Percentiles rank a stretch among this genome's conserved stretches.
Conservation (phyloP, 2,113 vertebrate species). For the Procavia capensis region DNA sequence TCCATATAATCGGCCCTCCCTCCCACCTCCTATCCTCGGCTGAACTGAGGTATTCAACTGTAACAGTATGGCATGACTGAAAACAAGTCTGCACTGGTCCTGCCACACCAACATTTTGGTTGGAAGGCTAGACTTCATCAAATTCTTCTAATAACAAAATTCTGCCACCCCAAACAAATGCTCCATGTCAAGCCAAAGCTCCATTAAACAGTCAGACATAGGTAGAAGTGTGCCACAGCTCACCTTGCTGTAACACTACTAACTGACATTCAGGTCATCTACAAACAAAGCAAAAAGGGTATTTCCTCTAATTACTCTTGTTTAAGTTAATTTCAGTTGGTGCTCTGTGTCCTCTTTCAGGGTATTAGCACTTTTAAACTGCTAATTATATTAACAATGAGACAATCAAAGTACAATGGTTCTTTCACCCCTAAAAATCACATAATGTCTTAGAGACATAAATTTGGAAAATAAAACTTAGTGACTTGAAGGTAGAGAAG, state of each 20-base stretch:
- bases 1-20: neutral
- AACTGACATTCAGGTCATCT: neutral
- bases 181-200: neutral
- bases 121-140: neutral
- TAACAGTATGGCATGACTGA: neutral
- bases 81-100: neutral
- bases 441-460: neutral
- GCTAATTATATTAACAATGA: constrained; percentile 13
- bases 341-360: constrained; percentile 24
- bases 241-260: neutral
- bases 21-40: neutral
- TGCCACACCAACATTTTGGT: neutral
- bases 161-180: constrained; percentile 21
- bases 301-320: neutral
- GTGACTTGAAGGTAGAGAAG: constrained; percentile 13
- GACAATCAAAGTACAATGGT: neutral
- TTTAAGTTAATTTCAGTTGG: neutral
- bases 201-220: neutral
- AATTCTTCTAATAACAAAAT: constrained; percentile 48
- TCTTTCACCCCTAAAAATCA: constrained; percentile 39
- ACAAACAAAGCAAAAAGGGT: constrained; percentile 43
- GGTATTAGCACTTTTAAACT: neutral
- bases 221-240: neutral
- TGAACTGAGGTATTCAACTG: neutral
- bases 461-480: constrained; percentile 31